Conservation (phyloP, 2,113 vertebrate genomes). For the Neotragus pygmaeus region DNA sequence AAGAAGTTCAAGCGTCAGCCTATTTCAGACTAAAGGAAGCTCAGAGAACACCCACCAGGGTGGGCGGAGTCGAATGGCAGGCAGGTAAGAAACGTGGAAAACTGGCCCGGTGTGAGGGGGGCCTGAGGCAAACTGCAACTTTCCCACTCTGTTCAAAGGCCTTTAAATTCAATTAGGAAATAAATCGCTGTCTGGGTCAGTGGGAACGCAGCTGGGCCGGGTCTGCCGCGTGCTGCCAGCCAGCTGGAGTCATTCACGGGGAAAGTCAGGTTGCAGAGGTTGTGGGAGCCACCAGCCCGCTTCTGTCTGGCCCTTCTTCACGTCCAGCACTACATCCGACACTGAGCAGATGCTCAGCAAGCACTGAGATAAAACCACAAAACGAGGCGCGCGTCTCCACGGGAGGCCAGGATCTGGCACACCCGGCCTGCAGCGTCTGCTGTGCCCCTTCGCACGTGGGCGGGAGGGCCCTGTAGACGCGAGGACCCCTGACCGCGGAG, state of each 20-base stretch:
- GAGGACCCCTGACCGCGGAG: background rate
- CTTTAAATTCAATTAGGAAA: slow-evolving; percentile 45
- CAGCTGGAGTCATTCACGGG: background rate
- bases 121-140: background rate
- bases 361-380: background rate
- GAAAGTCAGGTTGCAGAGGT: slow-evolving; percentile 27
- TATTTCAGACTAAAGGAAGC: background rate
- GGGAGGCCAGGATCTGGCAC: accelerated
- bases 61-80: background rate
- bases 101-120: background rate
- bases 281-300: background rate
- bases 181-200: slow-evolving; percentile 20
- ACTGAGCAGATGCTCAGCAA: background rate
- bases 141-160: background rate
- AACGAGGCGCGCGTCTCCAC: accelerated
- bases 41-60: background rate
- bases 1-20: background rate
- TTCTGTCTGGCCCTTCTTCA: background rate
- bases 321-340: too few species aligned
- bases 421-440: background rate
- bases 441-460: background rate
- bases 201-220: background rate
- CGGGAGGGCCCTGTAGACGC: background rate
- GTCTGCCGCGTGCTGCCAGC: background rate
- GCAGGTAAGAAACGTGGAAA: background rate